phyloP scores from a whole-genome alignment of 53 echinoderm and acorn worm species.

The Antedon mediterranea region DNA sequence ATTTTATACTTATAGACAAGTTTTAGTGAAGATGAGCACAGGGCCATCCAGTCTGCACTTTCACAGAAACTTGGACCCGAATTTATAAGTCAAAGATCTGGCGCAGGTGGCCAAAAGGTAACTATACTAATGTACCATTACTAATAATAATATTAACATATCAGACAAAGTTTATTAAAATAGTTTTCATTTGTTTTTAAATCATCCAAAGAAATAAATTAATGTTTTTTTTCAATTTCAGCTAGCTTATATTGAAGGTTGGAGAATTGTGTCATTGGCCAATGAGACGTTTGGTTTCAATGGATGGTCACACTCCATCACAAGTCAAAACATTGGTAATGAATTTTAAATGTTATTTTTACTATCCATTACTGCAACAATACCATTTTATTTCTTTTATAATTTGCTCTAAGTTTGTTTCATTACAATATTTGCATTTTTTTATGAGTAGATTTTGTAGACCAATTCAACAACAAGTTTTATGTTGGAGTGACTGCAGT shows the following conservation, averaged over 20 bases:
- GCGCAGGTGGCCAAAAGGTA: slow-evolving; percentile 96
- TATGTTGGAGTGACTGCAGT: slow-evolving; percentile 85
- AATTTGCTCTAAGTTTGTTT: too few species aligned
- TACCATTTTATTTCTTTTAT: too few species aligned
- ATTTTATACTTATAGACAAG: slow-evolving; percentile 28
- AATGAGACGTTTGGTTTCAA: slow-evolving; percentile 99
- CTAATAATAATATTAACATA: too few species aligned
- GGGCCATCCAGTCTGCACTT: slow-evolving; percentile 75
- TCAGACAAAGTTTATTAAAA: too few species aligned
- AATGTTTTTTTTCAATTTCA: slow-evolving; percentile 6
- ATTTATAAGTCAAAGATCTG: slow-evolving; percentile 90
- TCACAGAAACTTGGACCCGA: slow-evolving; percentile 78
- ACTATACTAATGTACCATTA: too few species aligned
- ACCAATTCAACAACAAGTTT: slow-evolving; percentile 69
- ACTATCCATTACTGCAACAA: too few species aligned
- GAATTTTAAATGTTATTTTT: too few species aligned
- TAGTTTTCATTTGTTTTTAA: too few species aligned
- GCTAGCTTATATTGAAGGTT: slow-evolving; percentile 97
- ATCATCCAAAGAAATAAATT: too few species aligned
- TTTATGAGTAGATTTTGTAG: slow-evolving; percentile 69
- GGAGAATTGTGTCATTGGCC: slow-evolving; percentile 75
- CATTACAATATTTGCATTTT: too few species aligned
- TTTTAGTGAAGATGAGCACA: slow-evolving; percentile 76
- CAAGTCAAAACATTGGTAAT: slow-evolving; percentile 88
- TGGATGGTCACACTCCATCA: slow-evolving; percentile 97